Base-by-base conservation (phyloP, 2,113 vertebrate species). In the Planiliza haematocheilus region DNA sequence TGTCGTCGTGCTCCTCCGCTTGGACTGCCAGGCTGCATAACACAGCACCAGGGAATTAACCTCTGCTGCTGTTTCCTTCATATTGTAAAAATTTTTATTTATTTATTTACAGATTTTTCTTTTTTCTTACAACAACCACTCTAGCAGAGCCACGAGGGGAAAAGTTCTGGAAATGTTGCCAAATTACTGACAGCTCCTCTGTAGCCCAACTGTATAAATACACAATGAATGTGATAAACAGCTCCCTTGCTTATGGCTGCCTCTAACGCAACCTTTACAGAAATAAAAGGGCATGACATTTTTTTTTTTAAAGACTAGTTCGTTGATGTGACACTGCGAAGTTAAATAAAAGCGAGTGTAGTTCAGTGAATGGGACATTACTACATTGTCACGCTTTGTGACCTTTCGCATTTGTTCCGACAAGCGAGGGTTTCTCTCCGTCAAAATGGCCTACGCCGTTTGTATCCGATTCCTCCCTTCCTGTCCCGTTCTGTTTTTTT, bases 341-440 rank as follows among this genome's bases (percentile, higher is more conserved):
- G 81, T 77, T 86, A 69, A 89, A 73, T 83, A 86, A 87, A 74
- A 55, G 52, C 51, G 77, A 82, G 69, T 68, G 67, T 45, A 81
- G 74, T 79, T 75, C 63, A 80, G 70, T 82, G 76, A 80, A 81
- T 70, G 66, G 89, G 49, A 77, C 70, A 68, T 86, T 86, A 82
- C 85, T 61, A 73, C 72, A 69, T 48, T 84, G 85, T 87, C 84
- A 81, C 75, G 64, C 66, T 16, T 84, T 64, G 78, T 89, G 86
- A 90, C 76, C 67, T 93, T 93, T 93, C 78, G 81, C 42, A 79
- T 64, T 85, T 87, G 20, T 62, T 80, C 86, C 84, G 86, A 82
- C 81, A 72, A 77, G 74, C 66, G 62, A 30, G 68, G 56, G 74
- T 66, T 81, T 73, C 56, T 58, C 82, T 74, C 81, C 81, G n/a